A percentile compares a stretch with the other conserved stretches of the same genome.
phyloP scores from a whole-genome alignment of 2,113 vertebrate genomes.

The Takifugu bimaculatus region DNA sequence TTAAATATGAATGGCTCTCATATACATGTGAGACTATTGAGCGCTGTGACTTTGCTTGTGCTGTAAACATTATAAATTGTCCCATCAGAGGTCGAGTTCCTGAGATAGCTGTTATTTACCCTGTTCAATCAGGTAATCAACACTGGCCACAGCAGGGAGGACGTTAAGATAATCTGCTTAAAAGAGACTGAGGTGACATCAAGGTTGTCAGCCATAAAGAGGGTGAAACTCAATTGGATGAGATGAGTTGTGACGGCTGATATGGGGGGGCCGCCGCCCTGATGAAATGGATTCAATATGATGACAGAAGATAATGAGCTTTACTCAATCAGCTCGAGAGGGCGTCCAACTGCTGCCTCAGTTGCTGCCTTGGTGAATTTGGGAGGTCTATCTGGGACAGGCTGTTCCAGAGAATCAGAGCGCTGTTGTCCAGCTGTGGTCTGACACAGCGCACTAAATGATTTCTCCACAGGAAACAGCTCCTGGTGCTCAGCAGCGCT shows the following conservation, averaged over 20 bases:
- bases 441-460: background rate
- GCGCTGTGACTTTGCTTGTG: background rate
- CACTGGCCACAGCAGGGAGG: slow-evolving; percentile 42
- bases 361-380: slow-evolving; percentile 28
- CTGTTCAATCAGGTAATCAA: slow-evolving; percentile 39
- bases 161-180: slow-evolving; percentile 71
- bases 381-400: slow-evolving; percentile 11
- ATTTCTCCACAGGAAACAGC: too few species aligned
- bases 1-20: background rate
- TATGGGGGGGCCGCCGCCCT: slow-evolving; percentile 63
- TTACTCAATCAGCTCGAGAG: slow-evolving; percentile 66
- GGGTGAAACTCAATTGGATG: slow-evolving; percentile 73
- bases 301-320: slow-evolving; percentile 71
- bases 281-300: slow-evolving; percentile 76
- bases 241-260: slow-evolving; percentile 77
- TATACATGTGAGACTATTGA: background rate
- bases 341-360: slow-evolving; percentile 48
- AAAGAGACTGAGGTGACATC: slow-evolving; percentile 57
- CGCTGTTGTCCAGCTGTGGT: slow-evolving; percentile 10
- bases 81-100: slow-evolving; percentile 15
- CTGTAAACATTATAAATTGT: slow-evolving; percentile 1
- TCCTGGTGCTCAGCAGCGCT: too few species aligned
- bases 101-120: slow-evolving; percentile 22
- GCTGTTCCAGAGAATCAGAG: slow-evolving; percentile 8
- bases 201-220: slow-evolving; percentile 69